Base-by-base conservation (phyloP, 2,113 vertebrate genomes). In the Symphodus melops region DNA sequence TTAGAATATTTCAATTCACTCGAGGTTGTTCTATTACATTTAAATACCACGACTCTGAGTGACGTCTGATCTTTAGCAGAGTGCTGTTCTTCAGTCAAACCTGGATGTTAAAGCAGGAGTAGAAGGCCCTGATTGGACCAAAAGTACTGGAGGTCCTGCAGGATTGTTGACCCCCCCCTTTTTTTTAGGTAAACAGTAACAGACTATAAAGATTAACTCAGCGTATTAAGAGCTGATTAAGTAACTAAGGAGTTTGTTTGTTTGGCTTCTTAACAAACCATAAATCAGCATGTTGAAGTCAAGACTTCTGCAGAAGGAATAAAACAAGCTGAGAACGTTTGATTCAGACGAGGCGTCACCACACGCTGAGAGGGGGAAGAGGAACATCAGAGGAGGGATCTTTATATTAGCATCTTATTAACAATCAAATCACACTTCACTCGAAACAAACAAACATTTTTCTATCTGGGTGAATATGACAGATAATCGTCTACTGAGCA, bases 381-480 rank as follows among this genome's bases (percentile, higher is more conserved):
- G 14, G 14, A 11, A 57, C 14, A 59, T 59, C 25, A 23, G 13
- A 28, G 25, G 63, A 70, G 49, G 52, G 53, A 52, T 16, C 8
- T 65, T 68, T 54, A 66, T 65, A 58, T 75, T 23, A 67, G 58
- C 66, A 73, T 85, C 59, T 75, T 55, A 56, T 71, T 54, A 42
- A 75, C n/a, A 70, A 72, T 59, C 19, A 83, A 69, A 87, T 67
- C 66, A 68, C 53, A 86, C 56, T 77, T 77, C 42, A 20, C 46
- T 48, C 19, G 7, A 2, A 44, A 44, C 19, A 28, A 20, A 13
- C 49, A 33, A 33, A 33, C 1, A 33, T 33, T 53, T 33, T 59
- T 70, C 46, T 57, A 54, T 42, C 33, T 36, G 60, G 65, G 37
- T 12, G 23, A 66, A 28, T 51, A 60, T 49, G 25, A 63, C 72